phyloP scores from a whole-genome alignment of 2,888 invertebrate genomes.

The Isotomurus palustris region DNA sequence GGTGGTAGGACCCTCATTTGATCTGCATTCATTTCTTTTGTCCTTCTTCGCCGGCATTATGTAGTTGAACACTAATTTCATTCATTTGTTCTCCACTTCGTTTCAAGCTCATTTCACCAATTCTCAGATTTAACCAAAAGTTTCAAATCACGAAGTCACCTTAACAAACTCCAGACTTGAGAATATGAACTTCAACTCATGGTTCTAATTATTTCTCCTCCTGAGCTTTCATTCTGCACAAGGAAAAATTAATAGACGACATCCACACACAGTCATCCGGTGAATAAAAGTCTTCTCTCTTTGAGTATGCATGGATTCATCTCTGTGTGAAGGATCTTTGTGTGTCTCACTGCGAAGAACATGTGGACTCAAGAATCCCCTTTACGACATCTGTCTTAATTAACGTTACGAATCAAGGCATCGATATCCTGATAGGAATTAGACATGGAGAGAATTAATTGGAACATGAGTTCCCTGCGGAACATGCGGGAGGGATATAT shows the following conservation, averaged over 20 bases:
- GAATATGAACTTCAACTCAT: too few relatives aligned
- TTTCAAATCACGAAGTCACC: background rate
- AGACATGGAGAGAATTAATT: background rate
- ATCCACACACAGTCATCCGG: too few relatives aligned
- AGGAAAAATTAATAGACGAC: too few relatives aligned
- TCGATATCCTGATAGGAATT: background rate
- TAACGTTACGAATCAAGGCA: constrained; percentile 10
- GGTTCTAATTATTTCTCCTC: too few relatives aligned
- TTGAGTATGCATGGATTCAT: too few relatives aligned
- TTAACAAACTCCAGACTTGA: background rate
- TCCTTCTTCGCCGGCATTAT: constrained; percentile 1
- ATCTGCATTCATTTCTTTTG: constrained; percentile 13
- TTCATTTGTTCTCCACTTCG: constrained; percentile 2
- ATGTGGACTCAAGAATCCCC: background rate
- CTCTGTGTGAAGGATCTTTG: too few relatives aligned
- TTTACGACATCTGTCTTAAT: constrained; percentile 8
- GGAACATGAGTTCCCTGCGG: background rate
- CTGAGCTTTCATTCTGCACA: too few relatives aligned
- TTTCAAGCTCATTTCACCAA: too few relatives aligned
- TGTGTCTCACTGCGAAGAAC: too few relatives aligned
- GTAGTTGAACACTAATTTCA: constrained; percentile 3
- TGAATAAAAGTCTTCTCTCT: too few relatives aligned
- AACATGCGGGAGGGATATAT: too few relatives aligned
- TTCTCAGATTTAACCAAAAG: background rate
- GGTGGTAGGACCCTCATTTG: background rate